A percentile compares a stretch with the other conserved stretches of the same genome.
Evolutionary conservation across 2,888 invertebrate species (phyloP).

Genomic region (Sarcophaga carnaria): DNA sequence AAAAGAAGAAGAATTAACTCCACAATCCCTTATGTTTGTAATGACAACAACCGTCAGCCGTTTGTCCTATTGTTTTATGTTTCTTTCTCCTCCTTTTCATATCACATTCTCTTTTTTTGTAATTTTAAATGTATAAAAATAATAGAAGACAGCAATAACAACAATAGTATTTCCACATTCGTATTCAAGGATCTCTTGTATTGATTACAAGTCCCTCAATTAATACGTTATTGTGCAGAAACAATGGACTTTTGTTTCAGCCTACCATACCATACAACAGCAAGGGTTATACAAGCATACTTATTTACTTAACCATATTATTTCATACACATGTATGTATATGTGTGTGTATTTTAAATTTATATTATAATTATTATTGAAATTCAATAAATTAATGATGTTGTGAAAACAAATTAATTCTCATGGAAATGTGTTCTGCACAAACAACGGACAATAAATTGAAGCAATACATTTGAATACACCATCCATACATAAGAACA

Average conservation of each 20-base stretch:
- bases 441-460: neutral
- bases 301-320: neutral
- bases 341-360: neutral
- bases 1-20: no score
- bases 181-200: constrained; percentile 2
- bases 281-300: neutral
- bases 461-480: neutral
- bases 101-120: neutral
- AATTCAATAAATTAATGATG: constrained; percentile 50
- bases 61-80: no score
- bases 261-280: neutral
- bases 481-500: neutral
- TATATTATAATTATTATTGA: neutral
- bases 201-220: constrained; percentile 10
- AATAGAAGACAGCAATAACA: neutral
- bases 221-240: neutral
- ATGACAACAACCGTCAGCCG: no score
- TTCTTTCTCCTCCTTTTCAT: no score
- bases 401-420: constrained; percentile 42
- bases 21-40: no score
- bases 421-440: constrained; percentile 23
- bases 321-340: neutral
- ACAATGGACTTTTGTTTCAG: constrained; percentile 21
- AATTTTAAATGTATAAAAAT: constrained; percentile 16
- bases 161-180: neutral